These are phyloP conservation scores for Pogonomyrmex barbatus DNA, from an alignment of 1,140 invertebrate genomes.

Conservation along the genomic window DNA sequence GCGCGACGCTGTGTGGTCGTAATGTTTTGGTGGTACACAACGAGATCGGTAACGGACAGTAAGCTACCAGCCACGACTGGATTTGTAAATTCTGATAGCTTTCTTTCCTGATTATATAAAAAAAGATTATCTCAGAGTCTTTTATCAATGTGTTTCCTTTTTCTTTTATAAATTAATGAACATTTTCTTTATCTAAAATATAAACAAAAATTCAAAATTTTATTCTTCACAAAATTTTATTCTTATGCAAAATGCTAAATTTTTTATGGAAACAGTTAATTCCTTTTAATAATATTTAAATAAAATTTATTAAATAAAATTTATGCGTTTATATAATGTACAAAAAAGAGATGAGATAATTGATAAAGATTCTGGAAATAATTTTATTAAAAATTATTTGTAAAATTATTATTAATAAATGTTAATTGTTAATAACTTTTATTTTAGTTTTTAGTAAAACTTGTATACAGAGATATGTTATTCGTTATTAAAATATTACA, in stretches of 20 bases:
- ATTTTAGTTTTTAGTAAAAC: neutral
- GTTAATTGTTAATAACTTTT: neutral
- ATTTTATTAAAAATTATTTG: neutral
- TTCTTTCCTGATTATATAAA: conserved; percentile 1
- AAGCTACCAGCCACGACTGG: conserved; percentile 32
- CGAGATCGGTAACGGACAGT: conserved; percentile 18
- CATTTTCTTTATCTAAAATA: neutral
- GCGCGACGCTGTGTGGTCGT: conserved; percentile 63
- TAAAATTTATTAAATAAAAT: neutral
- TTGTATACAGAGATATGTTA: neutral
- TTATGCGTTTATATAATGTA: neutral
- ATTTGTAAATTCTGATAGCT: conserved; percentile 19
- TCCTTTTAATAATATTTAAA: neutral
- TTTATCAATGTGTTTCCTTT: neutral
- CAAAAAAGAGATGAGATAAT: neutral
- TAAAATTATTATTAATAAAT: neutral
- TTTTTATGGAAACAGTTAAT: neutral
- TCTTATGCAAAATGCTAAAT: neutral
- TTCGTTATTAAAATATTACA: neutral
- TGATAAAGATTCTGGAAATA: neutral
- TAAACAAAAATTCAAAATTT: neutral
- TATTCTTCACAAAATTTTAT: too few species aligned
- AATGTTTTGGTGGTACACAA: conserved; percentile 68
- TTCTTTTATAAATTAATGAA: neutral
- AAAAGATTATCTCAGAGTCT: conserved; percentile 11